Evolutionary conservation across 2,113 vertebrate species (phyloP).

Genomic region (Podarcis cretensis): DNA sequence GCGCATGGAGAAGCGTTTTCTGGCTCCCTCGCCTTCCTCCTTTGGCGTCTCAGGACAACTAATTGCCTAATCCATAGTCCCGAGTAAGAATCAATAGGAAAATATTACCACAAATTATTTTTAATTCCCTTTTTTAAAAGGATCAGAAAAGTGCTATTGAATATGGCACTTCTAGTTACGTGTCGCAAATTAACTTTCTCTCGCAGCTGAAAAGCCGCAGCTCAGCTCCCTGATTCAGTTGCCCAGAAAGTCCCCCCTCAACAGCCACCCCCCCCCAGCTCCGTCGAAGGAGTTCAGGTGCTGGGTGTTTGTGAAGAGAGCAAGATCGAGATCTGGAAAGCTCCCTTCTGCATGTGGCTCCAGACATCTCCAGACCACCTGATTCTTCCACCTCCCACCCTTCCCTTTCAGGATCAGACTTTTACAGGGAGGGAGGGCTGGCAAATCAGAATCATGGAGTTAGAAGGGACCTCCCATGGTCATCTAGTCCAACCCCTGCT

Average conservation of each 20-base stretch:
- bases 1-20: not conserved
- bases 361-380: not conserved
- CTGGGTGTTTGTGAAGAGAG: not conserved
- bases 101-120: conserved; percentile 55
- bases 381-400: not conserved
- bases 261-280: too few species aligned
- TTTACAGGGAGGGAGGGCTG: not conserved
- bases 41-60: conserved; percentile 37
- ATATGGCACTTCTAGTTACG: conserved; percentile 60
- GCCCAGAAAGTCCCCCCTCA: not conserved
- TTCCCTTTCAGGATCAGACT: not conserved
- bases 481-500: too few species aligned
- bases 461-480: too few species aligned
- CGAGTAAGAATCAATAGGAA: conserved; percentile 59
- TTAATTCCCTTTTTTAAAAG: conserved; percentile 27
- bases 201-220: not conserved
- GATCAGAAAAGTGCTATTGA: conserved; percentile 49
- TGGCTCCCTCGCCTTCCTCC: conserved; percentile 10
- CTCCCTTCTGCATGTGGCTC: not conserved
- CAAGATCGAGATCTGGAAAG: not conserved
- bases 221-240: not conserved
- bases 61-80: conserved; percentile 55
- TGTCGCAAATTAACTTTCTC: conserved; percentile 32
- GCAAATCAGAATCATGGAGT: too few species aligned
- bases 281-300: not conserved